Evolutionary conservation across 2,888 invertebrate genomes (phyloP), one percentile per base, ranked within the genome.

Genomic region (Vandiemenella viatica): DNA sequence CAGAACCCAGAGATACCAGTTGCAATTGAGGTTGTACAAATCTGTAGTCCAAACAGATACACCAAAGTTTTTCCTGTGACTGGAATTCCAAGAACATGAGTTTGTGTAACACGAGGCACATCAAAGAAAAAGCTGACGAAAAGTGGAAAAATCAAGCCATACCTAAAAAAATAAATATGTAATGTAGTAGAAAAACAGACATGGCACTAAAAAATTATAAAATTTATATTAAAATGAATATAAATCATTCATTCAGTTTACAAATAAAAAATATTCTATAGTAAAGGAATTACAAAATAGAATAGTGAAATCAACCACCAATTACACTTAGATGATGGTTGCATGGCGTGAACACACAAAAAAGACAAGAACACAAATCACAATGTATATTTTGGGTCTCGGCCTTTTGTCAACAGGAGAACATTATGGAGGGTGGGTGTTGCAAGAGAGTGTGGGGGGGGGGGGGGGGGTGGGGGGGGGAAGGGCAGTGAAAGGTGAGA

Each of bases 31-130:
- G 63, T 60, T 37, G 60, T 58, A 48, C 61, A 61, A 50, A 71
- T 67, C 63, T 73, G 73, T 20, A 73, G 59, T 4, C 72, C 73
- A 13, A 73, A 59, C 13, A 72, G 61, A 56, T 73, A 73, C 3
- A 69, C 68, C 43, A 73, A 59, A 3, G 71, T 70, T 58, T 73
- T 73, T n/a, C 71, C 71, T 2, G 72, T 72, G 48, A 73, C 65
- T 7, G 73, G 72, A 19, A 72, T 61, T 3, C 72, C 71, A 52
- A 68, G 56, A 5, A 71, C 58, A 55, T 65, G 62, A 3, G 67
- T 66, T 50, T 66, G 61, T 10, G 69, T 65, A 16, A 70, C 68
- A 19, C 56, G 50, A 44, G 53, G 54, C 21, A 73, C 67, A 59
- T 72, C 71, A 58, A 65, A 65, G 58, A 67, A 70, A 58, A 69